Conservation (phyloP, 2,113 vertebrate species). For the Miniopterus natalensis region DNA sequence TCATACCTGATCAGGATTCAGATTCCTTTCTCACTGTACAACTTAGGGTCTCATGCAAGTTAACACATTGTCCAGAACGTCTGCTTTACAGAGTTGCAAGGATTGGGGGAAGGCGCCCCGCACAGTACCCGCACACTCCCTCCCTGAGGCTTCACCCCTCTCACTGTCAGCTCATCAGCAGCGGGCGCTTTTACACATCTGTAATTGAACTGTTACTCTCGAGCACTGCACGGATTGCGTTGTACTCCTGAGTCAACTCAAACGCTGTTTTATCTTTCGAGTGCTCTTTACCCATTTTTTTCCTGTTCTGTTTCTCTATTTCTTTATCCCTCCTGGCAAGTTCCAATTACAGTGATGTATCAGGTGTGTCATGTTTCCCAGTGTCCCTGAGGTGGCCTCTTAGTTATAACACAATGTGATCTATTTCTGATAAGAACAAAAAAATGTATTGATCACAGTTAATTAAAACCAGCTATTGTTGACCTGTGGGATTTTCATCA, state of each 20-base stretch:
- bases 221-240: neutral
- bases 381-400: slow-evolving; percentile 64
- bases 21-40: neutral
- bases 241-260: neutral
- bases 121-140: no score
- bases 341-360: slow-evolving; percentile 23
- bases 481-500: neutral
- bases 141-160: neutral
- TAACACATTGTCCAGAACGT: neutral
- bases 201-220: no score
- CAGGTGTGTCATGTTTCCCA: slow-evolving; percentile 57
- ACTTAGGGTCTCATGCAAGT: neutral
- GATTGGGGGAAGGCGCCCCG: neutral
- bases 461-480: slow-evolving; percentile 62
- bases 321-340: neutral
- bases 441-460: slow-evolving; percentile 32
- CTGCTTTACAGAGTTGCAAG: neutral
- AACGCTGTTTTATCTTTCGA: neutral
- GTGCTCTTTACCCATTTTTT: neutral
- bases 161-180: neutral
- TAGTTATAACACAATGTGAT: slow-evolving; percentile 61
- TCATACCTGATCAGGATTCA: neutral
- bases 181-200: neutral
- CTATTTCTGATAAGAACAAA: slow-evolving; percentile 67
- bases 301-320: neutral